Conservation (phyloP, 1,140 invertebrate species). For the Eurosta solidaginis region DNA sequence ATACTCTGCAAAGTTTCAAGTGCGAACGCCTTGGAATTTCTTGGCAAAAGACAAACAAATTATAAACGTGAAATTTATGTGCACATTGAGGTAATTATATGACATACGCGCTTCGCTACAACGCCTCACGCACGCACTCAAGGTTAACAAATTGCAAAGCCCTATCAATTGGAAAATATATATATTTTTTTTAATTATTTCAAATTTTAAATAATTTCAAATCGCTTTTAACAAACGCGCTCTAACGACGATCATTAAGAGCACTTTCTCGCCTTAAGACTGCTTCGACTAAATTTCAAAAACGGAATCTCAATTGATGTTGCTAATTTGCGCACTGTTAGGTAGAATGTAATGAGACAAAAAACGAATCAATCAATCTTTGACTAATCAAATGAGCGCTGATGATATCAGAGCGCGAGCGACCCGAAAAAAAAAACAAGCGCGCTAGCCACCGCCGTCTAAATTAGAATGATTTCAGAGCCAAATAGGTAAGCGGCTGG, state of each 20-base stretch:
- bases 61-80: constrained; percentile 15
- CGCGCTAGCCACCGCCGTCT: background rate
- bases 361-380: constrained; percentile 57
- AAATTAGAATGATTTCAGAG: background rate
- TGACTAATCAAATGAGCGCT: constrained; percentile 55
- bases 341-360: constrained; percentile 28
- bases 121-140: background rate
- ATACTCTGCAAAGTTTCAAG: constrained; percentile 16
- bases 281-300: background rate
- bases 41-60: background rate
- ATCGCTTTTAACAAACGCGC: too few relatives aligned
- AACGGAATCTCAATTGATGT: background rate
- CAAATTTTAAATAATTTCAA: background rate
- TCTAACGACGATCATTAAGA: background rate
- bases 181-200: background rate
- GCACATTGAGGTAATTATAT: background rate
- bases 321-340: background rate
- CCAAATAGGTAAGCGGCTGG: background rate
- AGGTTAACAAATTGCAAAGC: background rate
- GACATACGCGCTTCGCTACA: too few relatives aligned
- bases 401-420: constrained; percentile 17
- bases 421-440: constrained; percentile 12
- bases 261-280: background rate
- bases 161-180: background rate
- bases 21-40: constrained; percentile 9